phyloP scores from a whole-genome alignment of 2,113 vertebrate species.

The Paramisgurnus dabryanus region DNA sequence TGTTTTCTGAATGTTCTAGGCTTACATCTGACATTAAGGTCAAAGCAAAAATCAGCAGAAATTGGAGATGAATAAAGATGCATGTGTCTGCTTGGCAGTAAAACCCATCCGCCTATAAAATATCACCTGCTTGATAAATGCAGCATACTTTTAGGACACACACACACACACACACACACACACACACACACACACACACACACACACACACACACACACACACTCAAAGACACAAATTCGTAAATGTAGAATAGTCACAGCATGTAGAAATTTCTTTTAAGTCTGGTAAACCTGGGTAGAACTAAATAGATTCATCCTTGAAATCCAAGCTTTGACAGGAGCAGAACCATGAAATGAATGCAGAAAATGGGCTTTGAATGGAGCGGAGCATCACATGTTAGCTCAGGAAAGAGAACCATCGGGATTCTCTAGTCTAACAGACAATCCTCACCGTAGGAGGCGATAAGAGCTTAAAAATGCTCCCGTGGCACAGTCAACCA shows the following conservation, averaged over 20 bases:
- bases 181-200: constrained; percentile 26
- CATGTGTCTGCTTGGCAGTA: not conserved
- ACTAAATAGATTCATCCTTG: constrained; percentile 52
- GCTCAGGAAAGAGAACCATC: constrained; percentile 12
- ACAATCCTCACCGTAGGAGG: constrained; percentile 32
- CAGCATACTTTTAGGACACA: not conserved
- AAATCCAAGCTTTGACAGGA: constrained; percentile 49
- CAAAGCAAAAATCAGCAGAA: constrained; percentile 28
- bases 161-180: constrained; percentile 32
- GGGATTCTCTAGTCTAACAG: constrained; percentile 28
- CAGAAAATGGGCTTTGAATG: constrained; percentile 53
- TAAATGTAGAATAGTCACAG: constrained; percentile 1
- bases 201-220: constrained; percentile 25
- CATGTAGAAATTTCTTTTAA: constrained; percentile 26
- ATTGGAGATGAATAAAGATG: constrained; percentile 12
- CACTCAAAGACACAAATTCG: not conserved
- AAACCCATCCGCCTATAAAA: not conserved
- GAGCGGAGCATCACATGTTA: constrained; percentile 25
- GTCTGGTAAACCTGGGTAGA: constrained; percentile 44
- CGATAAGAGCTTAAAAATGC: constrained; percentile 30
- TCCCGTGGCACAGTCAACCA: constrained; percentile 15
- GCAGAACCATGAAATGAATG: constrained; percentile 53
- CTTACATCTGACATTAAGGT: constrained; percentile 8
- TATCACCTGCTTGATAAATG: not conserved
- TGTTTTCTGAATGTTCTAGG: not conserved